Evolutionary conservation across 2,797 vertebrate genomes (phyloP).

Genomic region (Prunella strophiata): DNA sequence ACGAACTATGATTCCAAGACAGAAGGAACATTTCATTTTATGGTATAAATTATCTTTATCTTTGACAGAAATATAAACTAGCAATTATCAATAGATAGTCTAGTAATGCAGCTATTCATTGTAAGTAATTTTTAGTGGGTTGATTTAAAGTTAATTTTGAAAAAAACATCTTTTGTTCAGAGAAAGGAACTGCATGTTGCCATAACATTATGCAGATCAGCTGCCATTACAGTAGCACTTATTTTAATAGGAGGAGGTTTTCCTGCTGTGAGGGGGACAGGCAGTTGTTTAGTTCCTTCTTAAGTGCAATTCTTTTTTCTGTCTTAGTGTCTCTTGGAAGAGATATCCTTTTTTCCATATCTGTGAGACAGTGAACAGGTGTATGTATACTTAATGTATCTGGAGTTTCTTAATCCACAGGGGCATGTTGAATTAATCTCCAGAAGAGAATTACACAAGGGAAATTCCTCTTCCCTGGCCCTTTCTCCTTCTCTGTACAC

Average conservation of each 20-base stretch:
- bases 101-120: neutral
- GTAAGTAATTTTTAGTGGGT: neutral
- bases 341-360: neutral
- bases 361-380: neutral
- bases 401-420: neutral
- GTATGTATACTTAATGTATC: neutral
- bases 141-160: constrained; percentile 12
- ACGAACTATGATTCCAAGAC: neutral
- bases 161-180: constrained; percentile 28
- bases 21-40: neutral
- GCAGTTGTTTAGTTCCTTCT: neutral
- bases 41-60: neutral
- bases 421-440: neutral
- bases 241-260: constrained; percentile 7
- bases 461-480: neutral
- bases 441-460: neutral
- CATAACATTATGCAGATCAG: constrained; percentile 13
- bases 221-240: neutral
- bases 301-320: neutral
- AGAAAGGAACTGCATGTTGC: neutral
- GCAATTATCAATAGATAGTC: neutral
- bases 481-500: neutral
- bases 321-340: neutral
- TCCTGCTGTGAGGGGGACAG: neutral
- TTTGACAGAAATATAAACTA: neutral